A percentile compares a stretch with the other conserved stretches of the same genome.
phyloP scores from a whole-genome alignment of 2,113 vertebrate genomes.

The Ia io region DNA sequence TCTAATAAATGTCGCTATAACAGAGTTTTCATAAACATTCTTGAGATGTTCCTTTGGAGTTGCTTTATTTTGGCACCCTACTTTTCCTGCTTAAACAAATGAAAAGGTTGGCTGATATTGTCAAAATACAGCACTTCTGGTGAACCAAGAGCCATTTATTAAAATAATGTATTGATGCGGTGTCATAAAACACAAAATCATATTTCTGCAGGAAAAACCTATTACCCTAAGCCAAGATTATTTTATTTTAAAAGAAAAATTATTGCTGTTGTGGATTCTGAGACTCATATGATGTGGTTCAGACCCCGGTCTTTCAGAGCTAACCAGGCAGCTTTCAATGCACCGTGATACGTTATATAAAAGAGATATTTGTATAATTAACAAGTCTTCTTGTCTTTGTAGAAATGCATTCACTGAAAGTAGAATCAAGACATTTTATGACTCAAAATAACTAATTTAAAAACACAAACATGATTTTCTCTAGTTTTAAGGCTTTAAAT shows the following conservation, averaged over 20 bases:
- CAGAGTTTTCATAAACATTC: slow-evolving; percentile 84
- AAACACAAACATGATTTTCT: slow-evolving; percentile 68
- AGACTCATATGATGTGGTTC: slow-evolving; percentile 70
- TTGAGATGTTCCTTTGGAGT: slow-evolving; percentile 82
- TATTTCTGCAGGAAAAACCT: slow-evolving; percentile 68
- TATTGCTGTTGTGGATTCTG: slow-evolving; percentile 68
- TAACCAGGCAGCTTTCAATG: slow-evolving; percentile 69
- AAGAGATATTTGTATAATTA: slow-evolving; percentile 77
- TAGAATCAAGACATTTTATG: slow-evolving; percentile 67
- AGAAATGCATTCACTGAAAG: slow-evolving; percentile 53
- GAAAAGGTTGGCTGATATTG: slow-evolving; percentile 83
- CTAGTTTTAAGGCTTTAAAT: slow-evolving; percentile 65
- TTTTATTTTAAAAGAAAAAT: slow-evolving; percentile 80
- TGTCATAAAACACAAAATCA: slow-evolving; percentile 78
- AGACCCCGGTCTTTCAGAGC: slow-evolving; percentile 60
- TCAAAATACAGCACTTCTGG: slow-evolving; percentile 83
- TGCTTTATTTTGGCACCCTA: slow-evolving; percentile 84
- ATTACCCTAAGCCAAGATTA: slow-evolving; percentile 72
- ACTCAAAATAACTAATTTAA: slow-evolving; percentile 73
- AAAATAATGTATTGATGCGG: slow-evolving; percentile 77
- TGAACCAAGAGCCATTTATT: slow-evolving; percentile 81
- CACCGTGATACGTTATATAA: slow-evolving; percentile 49
- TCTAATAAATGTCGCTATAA: slow-evolving; percentile 82
- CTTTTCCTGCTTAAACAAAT: slow-evolving; percentile 85
- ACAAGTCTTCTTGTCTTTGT: slow-evolving; percentile 73